These are phyloP conservation scores for Lepidurus couesii DNA, from an alignment of 1,140 invertebrate species.

Conservation along the genomic window DNA sequence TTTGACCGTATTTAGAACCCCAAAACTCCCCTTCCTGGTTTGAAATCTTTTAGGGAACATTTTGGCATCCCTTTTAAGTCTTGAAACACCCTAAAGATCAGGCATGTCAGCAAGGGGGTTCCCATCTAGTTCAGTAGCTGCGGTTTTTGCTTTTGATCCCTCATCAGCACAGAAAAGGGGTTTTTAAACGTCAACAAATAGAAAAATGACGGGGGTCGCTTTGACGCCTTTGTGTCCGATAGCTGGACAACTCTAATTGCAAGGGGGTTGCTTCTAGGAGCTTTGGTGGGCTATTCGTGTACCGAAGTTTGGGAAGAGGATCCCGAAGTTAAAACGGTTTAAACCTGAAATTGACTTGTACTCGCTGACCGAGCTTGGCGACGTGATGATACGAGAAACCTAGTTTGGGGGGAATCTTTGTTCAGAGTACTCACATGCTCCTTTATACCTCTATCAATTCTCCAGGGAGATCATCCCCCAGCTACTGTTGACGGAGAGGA, in stretches of 20 bases:
- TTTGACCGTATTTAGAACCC: neutral
- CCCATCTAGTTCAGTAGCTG: neutral
- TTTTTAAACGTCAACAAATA: neutral
- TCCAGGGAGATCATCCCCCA: neutral
- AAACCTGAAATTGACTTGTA: neutral
- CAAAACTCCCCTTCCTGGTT: no score
- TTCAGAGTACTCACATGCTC: neutral
- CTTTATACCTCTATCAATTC: neutral
- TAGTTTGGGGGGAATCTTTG: neutral
- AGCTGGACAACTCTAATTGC: conserved; percentile 5
- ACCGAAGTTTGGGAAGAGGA: neutral
- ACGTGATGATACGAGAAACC: neutral
- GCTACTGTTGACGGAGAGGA: neutral
- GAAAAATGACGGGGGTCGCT: conserved; percentile 3
- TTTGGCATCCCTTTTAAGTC: neutral
- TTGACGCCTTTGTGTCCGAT: neutral
- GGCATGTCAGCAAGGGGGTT: no score
- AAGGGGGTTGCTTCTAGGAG: neutral
- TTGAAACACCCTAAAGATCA: neutral
- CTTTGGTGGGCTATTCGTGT: neutral
- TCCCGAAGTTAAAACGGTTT: neutral
- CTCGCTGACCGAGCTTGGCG: neutral
- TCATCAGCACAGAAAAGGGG: conserved; percentile 2
- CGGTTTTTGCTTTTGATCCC: conserved; percentile 8
- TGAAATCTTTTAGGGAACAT: no score